phyloP scores from a whole-genome alignment of 2,888 invertebrate genomes.

The Tribolium freemani region DNA sequence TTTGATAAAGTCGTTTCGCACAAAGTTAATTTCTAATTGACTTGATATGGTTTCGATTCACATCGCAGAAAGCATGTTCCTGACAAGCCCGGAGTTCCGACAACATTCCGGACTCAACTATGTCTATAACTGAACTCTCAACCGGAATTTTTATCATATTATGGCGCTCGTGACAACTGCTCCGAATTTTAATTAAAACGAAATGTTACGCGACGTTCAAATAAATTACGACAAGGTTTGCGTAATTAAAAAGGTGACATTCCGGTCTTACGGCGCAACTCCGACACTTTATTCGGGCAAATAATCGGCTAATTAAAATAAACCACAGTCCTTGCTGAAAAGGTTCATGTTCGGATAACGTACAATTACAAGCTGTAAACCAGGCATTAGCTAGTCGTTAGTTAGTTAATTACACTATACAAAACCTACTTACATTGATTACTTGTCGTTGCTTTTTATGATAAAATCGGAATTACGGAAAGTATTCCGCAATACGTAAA shows the following conservation, averaged over 20 bases:
- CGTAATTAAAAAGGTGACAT: slow-evolving; percentile 21
- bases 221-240: slow-evolving; percentile 17
- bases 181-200: slow-evolving; percentile 28
- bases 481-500: background rate
- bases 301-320: background rate
- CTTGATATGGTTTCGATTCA: slow-evolving; percentile 12
- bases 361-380: background rate
- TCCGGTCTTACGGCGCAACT: background rate
- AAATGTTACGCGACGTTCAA: slow-evolving; percentile 10
- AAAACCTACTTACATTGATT: background rate
- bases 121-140: background rate
- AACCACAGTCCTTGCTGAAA: background rate
- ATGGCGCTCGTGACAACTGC: slow-evolving; percentile 17
- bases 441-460: background rate
- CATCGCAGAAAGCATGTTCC: background rate
- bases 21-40: slow-evolving; percentile 19
- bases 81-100: background rate
- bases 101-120: background rate
- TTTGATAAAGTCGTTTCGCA: slow-evolving; percentile 10
- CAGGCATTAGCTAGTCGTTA: background rate
- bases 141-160: slow-evolving; percentile 4
- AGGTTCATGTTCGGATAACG: background rate
- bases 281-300: background rate
- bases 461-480: background rate
- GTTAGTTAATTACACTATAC: background rate